phyloP scores from a whole-genome alignment of 2,113 vertebrate species.

The Otolemur garnettii region DNA sequence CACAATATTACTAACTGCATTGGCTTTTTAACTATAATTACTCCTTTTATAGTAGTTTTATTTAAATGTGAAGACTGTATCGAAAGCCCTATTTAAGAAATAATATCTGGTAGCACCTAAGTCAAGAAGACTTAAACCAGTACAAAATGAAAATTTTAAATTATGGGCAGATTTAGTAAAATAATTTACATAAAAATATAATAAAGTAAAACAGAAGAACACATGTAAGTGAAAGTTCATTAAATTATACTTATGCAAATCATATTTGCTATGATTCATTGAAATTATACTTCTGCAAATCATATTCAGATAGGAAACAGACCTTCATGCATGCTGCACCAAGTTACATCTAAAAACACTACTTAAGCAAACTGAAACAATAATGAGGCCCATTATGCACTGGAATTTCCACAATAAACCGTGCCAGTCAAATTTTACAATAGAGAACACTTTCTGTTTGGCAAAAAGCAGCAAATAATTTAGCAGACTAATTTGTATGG shows the following conservation, averaged over 20 bases:
- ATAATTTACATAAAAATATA: slow-evolving; percentile 27
- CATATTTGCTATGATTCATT: neutral
- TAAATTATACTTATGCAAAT: too few relatives aligned
- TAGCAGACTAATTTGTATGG: neutral
- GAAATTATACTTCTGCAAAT: slow-evolving; percentile 1
- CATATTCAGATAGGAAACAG: slow-evolving; percentile 37
- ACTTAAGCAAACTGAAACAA: neutral
- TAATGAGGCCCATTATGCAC: neutral
- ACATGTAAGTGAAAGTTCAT: neutral
- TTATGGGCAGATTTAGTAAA: neutral
- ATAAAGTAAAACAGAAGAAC: slow-evolving; percentile 22
- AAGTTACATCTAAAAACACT: slow-evolving; percentile 20
- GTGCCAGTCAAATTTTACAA: neutral
- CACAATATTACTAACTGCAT: neutral
- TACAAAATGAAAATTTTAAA: slow-evolving; percentile 3
- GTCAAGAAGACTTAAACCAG: neutral
- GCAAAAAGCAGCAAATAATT: neutral
- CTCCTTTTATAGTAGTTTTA: neutral
- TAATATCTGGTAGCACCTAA: neutral
- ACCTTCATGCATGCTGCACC: neutral
- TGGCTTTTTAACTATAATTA: neutral
- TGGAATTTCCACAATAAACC: neutral
- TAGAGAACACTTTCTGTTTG: neutral
- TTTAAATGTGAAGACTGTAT: neutral
- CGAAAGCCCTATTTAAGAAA: neutral